Conservation (phyloP, 2,888 invertebrate genomes). For the Morpho achilles region DNA sequence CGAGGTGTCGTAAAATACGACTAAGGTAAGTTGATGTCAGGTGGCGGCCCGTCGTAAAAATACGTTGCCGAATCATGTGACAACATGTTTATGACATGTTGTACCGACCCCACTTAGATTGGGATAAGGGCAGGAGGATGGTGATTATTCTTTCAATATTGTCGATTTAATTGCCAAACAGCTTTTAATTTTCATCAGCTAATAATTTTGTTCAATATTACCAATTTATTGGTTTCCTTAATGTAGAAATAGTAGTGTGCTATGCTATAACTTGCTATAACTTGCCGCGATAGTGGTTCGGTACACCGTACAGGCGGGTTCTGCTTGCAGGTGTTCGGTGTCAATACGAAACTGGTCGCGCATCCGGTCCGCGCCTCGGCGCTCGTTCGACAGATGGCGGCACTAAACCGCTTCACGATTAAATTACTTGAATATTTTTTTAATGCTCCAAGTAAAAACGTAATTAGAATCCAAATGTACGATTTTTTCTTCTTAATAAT, state of each 20-base stretch:
- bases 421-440: conserved; percentile 22
- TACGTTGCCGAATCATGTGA: too few relatives aligned
- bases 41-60: too few relatives aligned
- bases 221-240: conserved; percentile 1
- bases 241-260: conserved; percentile 4
- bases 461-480: too few relatives aligned
- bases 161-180: too few relatives aligned
- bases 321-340: conserved; percentile 67
- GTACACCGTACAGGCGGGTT: conserved; percentile 22
- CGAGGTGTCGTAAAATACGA: too few relatives aligned
- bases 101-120: too few relatives aligned
- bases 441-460: neutral
- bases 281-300: conserved; percentile 18
- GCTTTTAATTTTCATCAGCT: too few relatives aligned
- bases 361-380: conserved; percentile 60
- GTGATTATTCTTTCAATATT: too few relatives aligned
- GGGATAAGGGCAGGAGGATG: too few relatives aligned
- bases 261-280: conserved; percentile 20
- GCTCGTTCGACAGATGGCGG: conserved; percentile 65
- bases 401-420: conserved; percentile 35
- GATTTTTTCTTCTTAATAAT: too few relatives aligned
- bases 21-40: too few relatives aligned
- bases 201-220: neutral
- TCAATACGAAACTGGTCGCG: conserved; percentile 72
- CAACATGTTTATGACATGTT: too few relatives aligned